These are phyloP conservation scores for Pammene fasciana DNA, from an alignment of 2,888 invertebrate species.

Conservation along the genomic window DNA sequence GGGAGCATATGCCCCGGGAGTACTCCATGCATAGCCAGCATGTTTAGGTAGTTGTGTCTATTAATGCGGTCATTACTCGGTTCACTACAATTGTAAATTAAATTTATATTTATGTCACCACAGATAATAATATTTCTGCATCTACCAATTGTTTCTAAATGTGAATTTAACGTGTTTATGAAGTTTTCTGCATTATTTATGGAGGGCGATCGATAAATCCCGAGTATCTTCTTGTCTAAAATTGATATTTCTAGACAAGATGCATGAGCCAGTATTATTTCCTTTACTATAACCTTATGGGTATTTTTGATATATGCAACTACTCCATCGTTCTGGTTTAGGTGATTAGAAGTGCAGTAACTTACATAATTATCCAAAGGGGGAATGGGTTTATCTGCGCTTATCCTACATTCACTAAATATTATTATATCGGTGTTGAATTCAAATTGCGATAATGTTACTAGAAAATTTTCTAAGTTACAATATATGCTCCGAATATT, in stretches of 20 bases:
- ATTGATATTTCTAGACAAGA: not conserved
- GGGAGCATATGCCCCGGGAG: not conserved
- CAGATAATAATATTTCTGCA: not conserved
- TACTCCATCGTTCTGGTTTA: slow-evolving; percentile 6
- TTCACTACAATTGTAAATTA: not conserved
- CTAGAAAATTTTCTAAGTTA: not conserved
- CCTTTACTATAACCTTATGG: not conserved
- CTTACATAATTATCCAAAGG: not conserved
- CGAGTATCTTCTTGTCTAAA: not conserved
- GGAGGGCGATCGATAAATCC: not conserved
- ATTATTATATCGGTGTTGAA: not conserved
- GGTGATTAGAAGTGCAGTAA: not conserved
- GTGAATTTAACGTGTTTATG: not conserved
- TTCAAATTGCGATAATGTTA: not conserved
- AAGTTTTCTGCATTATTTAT: not conserved
- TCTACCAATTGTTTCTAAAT: not conserved
- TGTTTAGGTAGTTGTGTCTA: not conserved
- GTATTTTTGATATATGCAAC: not conserved
- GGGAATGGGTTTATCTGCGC: not conserved
- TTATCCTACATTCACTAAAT: not conserved
- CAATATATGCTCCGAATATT: not conserved
- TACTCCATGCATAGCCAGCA: not conserved
- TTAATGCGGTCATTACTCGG: not conserved
- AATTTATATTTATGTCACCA: not conserved
- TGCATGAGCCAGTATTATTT: not conserved